Percentiles rank a stretch among this genome's conserved stretches.
Conservation (phyloP, 2,888 invertebrate genomes). For the Byasa hedistus region DNA sequence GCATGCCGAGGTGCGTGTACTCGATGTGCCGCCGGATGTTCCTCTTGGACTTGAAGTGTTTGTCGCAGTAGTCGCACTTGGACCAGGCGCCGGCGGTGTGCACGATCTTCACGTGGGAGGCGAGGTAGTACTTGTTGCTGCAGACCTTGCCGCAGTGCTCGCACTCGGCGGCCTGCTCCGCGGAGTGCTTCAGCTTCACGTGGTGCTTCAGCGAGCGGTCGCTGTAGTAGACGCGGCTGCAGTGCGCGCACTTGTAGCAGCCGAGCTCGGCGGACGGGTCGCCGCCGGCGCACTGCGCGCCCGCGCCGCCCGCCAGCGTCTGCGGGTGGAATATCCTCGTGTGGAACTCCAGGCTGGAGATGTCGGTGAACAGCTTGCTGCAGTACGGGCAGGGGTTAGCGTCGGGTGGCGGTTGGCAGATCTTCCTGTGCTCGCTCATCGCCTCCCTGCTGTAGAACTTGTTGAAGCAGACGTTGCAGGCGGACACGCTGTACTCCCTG, state of each 20-base stretch:
- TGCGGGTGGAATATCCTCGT: conserved; percentile 62
- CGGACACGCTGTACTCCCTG: conserved; percentile 51
- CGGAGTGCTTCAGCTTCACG: conserved; percentile 60
- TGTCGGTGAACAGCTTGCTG: conserved; percentile 63
- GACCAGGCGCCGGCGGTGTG: conserved; percentile 56
- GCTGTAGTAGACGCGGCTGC: conserved; percentile 58
- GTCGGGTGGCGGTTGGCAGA: conserved; percentile 55
- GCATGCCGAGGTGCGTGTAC: conserved; percentile 64
- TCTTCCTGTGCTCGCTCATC: conserved; percentile 50
- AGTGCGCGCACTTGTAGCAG: conserved; percentile 54
- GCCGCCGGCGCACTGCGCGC: conserved; percentile 50
- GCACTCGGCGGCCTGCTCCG: conserved; percentile 57
- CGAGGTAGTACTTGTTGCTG: conserved; percentile 64
- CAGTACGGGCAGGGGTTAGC: conserved; percentile 58
- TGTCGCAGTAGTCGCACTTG: conserved; percentile 66
- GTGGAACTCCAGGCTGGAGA: conserved; percentile 63
- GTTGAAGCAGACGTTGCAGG: conserved; percentile 64
- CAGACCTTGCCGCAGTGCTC: conserved; percentile 57
- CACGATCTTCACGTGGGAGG: conserved; percentile 63
- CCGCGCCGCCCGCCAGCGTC: conserved; percentile 57
- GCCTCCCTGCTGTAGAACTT: conserved; percentile 61
- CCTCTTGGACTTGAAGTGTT: conserved; percentile 63
- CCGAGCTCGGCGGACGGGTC: conserved; percentile 35
- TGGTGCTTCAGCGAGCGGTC: conserved; percentile 65
- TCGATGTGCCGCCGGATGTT: conserved; percentile 65